Evolutionary conservation across 2,888 invertebrate genomes (phyloP), one percentile per base, ranked within the genome.

Genomic region (Esperia sulphurella): DNA sequence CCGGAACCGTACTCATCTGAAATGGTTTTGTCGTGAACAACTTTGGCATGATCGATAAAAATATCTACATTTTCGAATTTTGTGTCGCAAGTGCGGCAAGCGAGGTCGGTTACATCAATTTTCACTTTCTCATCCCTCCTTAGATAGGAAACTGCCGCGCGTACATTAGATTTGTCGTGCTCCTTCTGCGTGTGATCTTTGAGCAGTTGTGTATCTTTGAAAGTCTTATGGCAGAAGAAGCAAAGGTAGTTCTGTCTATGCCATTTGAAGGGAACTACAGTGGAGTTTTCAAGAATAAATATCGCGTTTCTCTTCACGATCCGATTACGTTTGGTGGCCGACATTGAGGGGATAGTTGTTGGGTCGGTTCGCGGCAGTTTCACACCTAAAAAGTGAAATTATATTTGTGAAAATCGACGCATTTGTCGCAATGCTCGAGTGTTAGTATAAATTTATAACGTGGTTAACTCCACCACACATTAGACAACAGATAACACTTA

Each of bases 91-190:
- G 74, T 46, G 0, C 60, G 63, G 53, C 88, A 89, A 12, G 53
- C 44, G 0, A 79, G 50, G 0, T 49, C 37, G 0, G 80, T 65
- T 0, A 86, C 73, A 46, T 88, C 87, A 41, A 88, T 75, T 79
- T 89, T 89, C 1, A 86, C 83, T 58, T 80, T 83, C 45, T 85
- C 86, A 39, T 85, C 86, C 14, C 84, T 65, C 48, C 79, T 75
- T 3, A 87, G 50, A 31, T 81, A 83, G 0, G 67, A 65, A 1
- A 87, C 85, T 0, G 87, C 84, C 0, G 83, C 64, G 69, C 77
- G 78, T 0, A 82, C 57, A 39, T 73, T 84, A 0, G 78, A 62
- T 13, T 62, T 69, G 29, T 58, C 57, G 48, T 89, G 88, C 10
- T 78, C 71, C 1, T 56, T 54, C 21, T 37, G 61, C 0, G 84